Evolutionary conservation across 2,113 vertebrate genomes (phyloP).

Genomic region (Heterochromis multidens): DNA sequence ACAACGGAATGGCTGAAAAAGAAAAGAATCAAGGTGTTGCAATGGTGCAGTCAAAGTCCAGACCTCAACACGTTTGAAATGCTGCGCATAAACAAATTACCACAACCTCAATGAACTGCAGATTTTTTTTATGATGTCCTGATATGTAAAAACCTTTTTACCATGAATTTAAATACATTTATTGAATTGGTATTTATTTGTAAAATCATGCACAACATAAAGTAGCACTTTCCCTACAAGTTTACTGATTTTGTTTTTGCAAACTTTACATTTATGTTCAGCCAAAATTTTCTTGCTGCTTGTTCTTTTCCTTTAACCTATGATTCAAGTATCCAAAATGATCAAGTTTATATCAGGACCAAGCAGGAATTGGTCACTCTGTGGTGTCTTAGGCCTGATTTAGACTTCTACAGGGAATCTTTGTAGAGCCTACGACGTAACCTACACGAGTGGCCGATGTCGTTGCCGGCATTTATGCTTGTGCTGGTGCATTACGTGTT

Average conservation of each 20-base stretch:
- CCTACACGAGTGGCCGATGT: too few species aligned
- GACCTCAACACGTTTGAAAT: too few species aligned
- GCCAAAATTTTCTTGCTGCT: not conserved
- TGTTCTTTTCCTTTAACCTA: not conserved
- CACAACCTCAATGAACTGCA: too few species aligned
- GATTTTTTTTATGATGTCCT: not conserved
- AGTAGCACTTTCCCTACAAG: not conserved
- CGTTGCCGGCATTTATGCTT: too few species aligned
- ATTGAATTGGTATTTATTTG: not conserved
- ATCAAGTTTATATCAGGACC: not conserved
- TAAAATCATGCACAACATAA: not conserved
- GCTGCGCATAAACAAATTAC: too few species aligned
- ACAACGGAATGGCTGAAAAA: too few species aligned
- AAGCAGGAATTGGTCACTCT: not conserved
- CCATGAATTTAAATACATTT: not conserved
- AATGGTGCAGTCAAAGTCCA: too few species aligned
- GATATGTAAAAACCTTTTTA: not conserved
- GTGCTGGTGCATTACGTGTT: too few species aligned
- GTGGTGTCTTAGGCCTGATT: conserved; percentile 11
- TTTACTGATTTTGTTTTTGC: not conserved
- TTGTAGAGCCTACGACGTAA: too few species aligned
- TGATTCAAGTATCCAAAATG: not conserved
- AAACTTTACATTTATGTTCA: not conserved
- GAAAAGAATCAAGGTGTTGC: too few species aligned
- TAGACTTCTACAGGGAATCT: too few species aligned